Base-by-base conservation (phyloP, 1,140 invertebrate genomes). In the Berghia stephanieae region DNA sequence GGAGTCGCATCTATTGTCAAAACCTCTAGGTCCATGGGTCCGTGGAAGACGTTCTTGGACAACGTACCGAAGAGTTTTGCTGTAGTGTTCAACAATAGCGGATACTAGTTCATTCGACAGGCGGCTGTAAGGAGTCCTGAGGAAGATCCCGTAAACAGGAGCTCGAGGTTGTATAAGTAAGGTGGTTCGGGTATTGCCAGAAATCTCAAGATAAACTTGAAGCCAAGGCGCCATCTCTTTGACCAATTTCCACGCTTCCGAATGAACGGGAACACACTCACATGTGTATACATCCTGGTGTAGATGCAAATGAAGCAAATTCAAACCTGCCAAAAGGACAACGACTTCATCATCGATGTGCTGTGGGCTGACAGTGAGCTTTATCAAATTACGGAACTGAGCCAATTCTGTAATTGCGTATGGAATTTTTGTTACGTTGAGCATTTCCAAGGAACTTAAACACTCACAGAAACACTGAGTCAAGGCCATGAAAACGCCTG, bases 311-410 rank as follows among this genome's bases (percentile, higher is more conserved):
- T 96, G 93, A 57, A 90, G 86, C 27, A 96, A 85, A 80, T 90
- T 91, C 0, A 92, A 85, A 4, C 84, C 83, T 2, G 83, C 81
- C n/a, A 88, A 68, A 38, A 85, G 74, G n/a, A 86, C 34, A 8
- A 96, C 83, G 0, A 95, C 89, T 85, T 96, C 94, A 78, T 94
- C 93, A 67, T 93, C 92, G 21, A 96, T 87, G 88, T 95, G 95
- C 88, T 96, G 94, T 0, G 95, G 94, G 83, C 94, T 94, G 27
- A 96, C 92, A 2, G 92, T 91, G 46, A 96, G 87, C 67, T 92
- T 91, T 91, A 94, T 83, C n/a, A 91, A 90, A 87, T 95, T 94
- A 27, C 94, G 82, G 85, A 96, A 96, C 31, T 94, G 91, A 1
- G 93, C 94, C 40, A 93, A 72, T 8, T 96, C 94, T 75, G 95